Base-by-base conservation (phyloP, 1,140 invertebrate species). In the Habropoda laboriosa region DNA sequence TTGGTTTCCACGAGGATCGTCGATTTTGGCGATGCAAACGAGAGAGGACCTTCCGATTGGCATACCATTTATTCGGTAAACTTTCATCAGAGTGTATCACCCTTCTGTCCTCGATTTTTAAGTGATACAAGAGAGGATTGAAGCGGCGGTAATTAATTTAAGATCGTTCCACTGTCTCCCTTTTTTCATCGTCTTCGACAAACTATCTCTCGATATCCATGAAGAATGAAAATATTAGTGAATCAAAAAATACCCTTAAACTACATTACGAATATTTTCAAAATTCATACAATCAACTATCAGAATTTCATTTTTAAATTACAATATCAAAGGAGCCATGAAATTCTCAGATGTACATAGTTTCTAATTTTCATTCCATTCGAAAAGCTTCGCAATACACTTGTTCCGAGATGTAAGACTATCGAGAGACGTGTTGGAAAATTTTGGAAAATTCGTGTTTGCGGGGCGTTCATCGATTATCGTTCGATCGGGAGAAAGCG, bases 101-200 rank as follows among this genome's bases (percentile, higher is more conserved):
- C 73, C 73, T 76, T 76, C 73, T 76, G 73, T 76, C 73, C 73
- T 68, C 73, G 73, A 76, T 76, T 76, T 76, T 76, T 76, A 76
- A 76, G 13, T 68, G 73, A 76, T 40, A n/a, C n/a, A n/a, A 55
- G 40, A 57, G 73, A 76, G 73, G 58, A 66, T 27, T 57, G 49
- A 75, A 67, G 49, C 27, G 73, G 30, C 30, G 63, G 53, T 67
- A 66, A 67, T 66, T 75, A 75, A 75, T 66, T 75, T 40, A 75
- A 75, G 73, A 75, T 45, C 61, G 63, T 66, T 18, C 24, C 61
- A 53, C 47, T 24, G 72, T 45, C 21, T 67, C 73, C 49, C 27
- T 53, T 55, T 18, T 67, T 55, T 16, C 13, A 27, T 64, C 61
- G 35, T 74, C 49, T 64, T 21, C 32, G 53, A n/a, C 51, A 64